A percentile compares a stretch with the other conserved stretches of the same genome.
Evolutionary conservation across 2,888 invertebrate species (phyloP).

Genomic region (Pollenia angustigena): DNA sequence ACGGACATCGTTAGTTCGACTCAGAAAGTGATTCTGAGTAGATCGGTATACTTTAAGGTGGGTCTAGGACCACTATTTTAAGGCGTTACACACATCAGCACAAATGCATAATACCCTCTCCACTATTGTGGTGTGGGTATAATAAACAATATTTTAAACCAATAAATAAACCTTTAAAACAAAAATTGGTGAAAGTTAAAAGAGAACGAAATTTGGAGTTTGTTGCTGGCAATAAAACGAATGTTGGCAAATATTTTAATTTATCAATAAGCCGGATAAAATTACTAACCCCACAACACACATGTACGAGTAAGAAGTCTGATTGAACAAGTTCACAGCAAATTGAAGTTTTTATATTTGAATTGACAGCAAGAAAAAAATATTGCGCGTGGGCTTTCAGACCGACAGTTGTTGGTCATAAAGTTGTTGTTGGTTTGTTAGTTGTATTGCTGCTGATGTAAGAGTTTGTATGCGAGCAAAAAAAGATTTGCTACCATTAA

Average conservation of each 20-base stretch:
- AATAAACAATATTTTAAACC: slow-evolving; percentile 2
- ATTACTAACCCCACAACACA: neutral
- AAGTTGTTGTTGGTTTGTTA: neutral
- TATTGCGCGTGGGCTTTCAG: slow-evolving; percentile 32
- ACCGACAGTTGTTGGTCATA: neutral
- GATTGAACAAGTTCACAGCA: slow-evolving; percentile 17
- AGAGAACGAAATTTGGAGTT: slow-evolving; percentile 10
- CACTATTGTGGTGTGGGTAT: no score
- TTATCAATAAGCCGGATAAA: slow-evolving; percentile 26
- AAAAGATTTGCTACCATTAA: slow-evolving; percentile 9
- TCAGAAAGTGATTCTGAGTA: no score
- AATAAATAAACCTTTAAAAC: neutral
- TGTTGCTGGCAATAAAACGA: slow-evolving; percentile 5
- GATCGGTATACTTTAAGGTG: no score
- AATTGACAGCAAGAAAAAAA: neutral
- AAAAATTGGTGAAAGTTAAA: neutral
- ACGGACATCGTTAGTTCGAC: no score
- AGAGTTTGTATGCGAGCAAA: slow-evolving; percentile 6
- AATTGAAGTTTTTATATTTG: neutral
- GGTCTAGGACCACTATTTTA: no score
- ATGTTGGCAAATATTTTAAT: slow-evolving; percentile 26
- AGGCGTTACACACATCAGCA: no score
- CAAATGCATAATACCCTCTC: no score
- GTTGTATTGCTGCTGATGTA: neutral
- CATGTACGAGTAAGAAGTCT: neutral